Percentiles rank a stretch among this genome's conserved stretches.
phyloP scores from a whole-genome alignment of 1,140 invertebrate species.

The Halictus rubicundus region DNA sequence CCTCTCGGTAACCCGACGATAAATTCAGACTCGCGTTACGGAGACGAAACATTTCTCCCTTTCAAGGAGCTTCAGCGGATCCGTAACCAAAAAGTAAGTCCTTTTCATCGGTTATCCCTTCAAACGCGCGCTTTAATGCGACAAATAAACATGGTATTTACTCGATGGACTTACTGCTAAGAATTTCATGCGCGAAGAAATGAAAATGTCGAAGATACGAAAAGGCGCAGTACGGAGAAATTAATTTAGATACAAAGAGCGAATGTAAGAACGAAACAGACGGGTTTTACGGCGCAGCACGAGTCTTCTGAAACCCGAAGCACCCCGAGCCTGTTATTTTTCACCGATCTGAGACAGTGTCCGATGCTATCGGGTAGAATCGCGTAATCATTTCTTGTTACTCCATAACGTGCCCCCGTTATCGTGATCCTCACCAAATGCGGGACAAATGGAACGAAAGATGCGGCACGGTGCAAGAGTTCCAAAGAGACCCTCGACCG shows the following conservation, averaged over 20 bases:
- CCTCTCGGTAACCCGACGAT: background rate
- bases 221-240: too few species aligned
- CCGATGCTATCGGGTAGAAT: too few species aligned
- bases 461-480: slow-evolving; percentile 2
- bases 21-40: background rate
- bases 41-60: background rate
- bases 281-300: background rate
- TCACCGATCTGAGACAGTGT: background rate
- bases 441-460: slow-evolving; percentile 24
- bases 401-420: background rate
- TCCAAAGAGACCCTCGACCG: slow-evolving; percentile 23
- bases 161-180: too few species aligned
- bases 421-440: slow-evolving; percentile 3
- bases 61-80: background rate
- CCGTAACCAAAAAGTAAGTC: background rate
- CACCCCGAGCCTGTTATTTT: background rate
- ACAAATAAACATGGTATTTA: too few species aligned
- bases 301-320: background rate
- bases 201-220: too few species aligned
- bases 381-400: slow-evolving; percentile 20
- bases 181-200: too few species aligned
- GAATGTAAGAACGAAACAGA: background rate
- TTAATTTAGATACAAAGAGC: too few species aligned
- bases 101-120: too few species aligned
- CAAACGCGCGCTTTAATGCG: too few species aligned